Base-by-base conservation (phyloP, 2,888 invertebrate species). In the Diogma glabrata region DNA sequence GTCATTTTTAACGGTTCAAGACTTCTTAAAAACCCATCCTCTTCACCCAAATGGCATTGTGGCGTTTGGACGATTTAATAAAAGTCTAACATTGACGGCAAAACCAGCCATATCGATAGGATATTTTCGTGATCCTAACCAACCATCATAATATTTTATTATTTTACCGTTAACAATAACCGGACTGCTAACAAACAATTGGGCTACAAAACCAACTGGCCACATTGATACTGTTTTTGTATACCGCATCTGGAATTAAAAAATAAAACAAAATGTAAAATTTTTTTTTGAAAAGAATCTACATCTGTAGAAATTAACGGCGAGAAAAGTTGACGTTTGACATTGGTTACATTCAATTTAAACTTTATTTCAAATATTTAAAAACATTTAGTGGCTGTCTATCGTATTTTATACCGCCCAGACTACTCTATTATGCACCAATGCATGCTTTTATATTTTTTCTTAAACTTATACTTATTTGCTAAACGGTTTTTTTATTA, bases 41-140 rank as follows among this genome's bases (percentile, higher is more conserved):
- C 89, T 67, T 86, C 85, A 62, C 79, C 75, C 75, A 61, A 75
- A 83, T 40, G 83, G 83, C 83, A 84, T 83, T 55, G 71, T 72
- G 4, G 81, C 82, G 53, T 76, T 72, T 6, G 81, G 81, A 40
- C 79, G 73, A 58, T 75, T 66, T 51, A 72, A 66, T 49, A 84
- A 66, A 60, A 84, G 81, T 57, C 76, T 68, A 0, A 86, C 75
- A 63, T 76, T 82, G 30, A 88, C 79, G 9, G 87, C 87, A 67
- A 88, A 88, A 0, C 87, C 87, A 1, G 87, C 87, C 87, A 88
- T 88, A 63, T 88, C 87, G 3, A 87, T 65, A 0, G 87, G 82
- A 69, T 84, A 88, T 58, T 81, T 82, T 47, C 87, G 71, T 1
- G 81, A 78, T 2, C 82, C 84, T 30, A 81, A 77, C 84, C 84